A percentile compares a stretch with the other conserved stretches of the same genome.
These are phyloP conservation scores for Drosophila prosaltans DNA, from an alignment of 1,140 invertebrate genomes.

Conservation along the genomic window DNA sequence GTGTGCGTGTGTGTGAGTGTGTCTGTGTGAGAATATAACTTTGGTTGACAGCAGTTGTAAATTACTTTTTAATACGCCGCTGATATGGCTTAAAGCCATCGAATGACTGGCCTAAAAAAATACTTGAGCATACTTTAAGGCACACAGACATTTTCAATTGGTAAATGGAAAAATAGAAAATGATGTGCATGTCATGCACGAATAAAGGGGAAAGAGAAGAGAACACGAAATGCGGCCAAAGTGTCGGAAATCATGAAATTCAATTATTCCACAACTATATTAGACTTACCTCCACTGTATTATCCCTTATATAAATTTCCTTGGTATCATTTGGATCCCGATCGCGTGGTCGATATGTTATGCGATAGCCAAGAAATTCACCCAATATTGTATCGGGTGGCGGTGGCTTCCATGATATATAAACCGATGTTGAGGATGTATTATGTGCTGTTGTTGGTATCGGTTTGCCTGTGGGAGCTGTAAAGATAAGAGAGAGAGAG, in stretches of 20 bases:
- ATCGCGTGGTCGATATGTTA: constrained; percentile 87
- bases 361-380: constrained; percentile 91
- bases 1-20: constrained; percentile 12
- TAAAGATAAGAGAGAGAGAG: constrained; percentile 39
- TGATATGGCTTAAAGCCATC: constrained; percentile 55
- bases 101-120: constrained; percentile 41
- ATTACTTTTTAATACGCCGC: constrained; percentile 74
- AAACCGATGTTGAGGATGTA: constrained; percentile 87
- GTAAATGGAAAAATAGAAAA: constrained; percentile 14
- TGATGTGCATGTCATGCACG: constrained; percentile 12
- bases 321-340: constrained; percentile 85
- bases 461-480: constrained; percentile 90
- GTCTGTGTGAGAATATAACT: constrained; percentile 61
- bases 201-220: constrained; percentile 28
- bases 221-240: constrained; percentile 27
- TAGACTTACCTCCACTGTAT: constrained; percentile 86
- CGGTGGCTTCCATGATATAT: constrained; percentile 89
- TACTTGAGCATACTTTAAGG: constrained; percentile 43
- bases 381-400: constrained; percentile 88
- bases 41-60: constrained; percentile 65
- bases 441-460: constrained; percentile 89
- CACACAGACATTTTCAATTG: neutral
- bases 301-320: constrained; percentile 88
- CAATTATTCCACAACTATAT: constrained; percentile 49
- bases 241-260: constrained; percentile 75